A percentile compares a stretch with the other conserved stretches of the same genome.
Conservation (phyloP, 2,797 vertebrate species). For the Halcyon smyrnensis region DNA sequence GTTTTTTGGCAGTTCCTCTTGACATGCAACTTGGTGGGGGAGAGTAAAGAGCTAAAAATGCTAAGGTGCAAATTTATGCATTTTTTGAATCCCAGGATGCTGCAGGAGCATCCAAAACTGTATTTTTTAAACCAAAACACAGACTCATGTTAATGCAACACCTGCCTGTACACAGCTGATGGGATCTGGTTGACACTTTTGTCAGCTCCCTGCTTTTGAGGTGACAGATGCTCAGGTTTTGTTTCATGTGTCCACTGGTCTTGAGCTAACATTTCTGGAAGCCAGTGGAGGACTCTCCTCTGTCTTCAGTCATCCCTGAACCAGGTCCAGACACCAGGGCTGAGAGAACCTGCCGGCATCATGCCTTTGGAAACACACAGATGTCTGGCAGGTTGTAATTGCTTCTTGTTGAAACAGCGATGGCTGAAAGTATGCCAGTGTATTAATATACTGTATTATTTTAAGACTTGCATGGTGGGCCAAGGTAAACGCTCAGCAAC, state of each 20-base stretch:
- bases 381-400: background rate
- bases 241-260: background rate
- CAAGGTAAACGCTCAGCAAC: constrained; percentile 29
- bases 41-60: background rate
- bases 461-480: background rate
- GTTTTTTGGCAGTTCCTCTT: background rate
- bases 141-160: background rate
- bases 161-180: background rate
- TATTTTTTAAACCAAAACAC: background rate
- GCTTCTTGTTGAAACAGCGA: background rate
- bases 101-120: background rate
- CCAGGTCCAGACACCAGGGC: background rate
- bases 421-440: background rate
- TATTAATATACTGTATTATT: background rate
- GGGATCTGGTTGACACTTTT: background rate
- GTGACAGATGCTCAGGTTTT: background rate
- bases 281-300: background rate
- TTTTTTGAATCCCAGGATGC: background rate
- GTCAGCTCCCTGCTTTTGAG: background rate
- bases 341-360: background rate
- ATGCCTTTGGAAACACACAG: background rate
- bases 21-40: background rate
- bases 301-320: background rate
- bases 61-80: background rate
- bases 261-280: background rate